Base-by-base conservation (phyloP, 2,113 vertebrate species). In the Paracanthobrama guichenoti region DNA sequence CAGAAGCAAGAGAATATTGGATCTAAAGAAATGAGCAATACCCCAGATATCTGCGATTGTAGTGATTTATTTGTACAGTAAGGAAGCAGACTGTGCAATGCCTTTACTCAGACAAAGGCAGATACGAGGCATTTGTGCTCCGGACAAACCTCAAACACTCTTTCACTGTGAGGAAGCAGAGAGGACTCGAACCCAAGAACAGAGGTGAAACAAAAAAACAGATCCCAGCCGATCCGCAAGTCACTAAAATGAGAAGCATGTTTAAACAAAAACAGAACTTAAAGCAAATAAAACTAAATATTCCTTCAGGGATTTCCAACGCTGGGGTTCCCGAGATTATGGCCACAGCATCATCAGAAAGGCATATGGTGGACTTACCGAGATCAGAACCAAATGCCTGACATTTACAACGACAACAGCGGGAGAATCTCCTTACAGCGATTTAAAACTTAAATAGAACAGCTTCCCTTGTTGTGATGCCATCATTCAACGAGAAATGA, bases 51-150 rank as follows among this genome's bases (percentile, higher is more conserved):
- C 39, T 88, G 92, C 89, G 89, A 88, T 90, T 91, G 93, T 82
- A 92, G 92, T 94, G 91, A 93, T 95, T 95, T 94, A 95, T 95
- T 94, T 93, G 91, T 92, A 94, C 92, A 93, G 91, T 88, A 90
- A 35, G 74, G 88, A 93, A 88, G 92, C 87, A 76, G 86, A 91
- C 79, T 90, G 91, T 92, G 93, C 90, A 92, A 91, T 79, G 87
- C 85, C 91, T 88, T 86, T 86, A 86, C 72, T 90, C 85, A 86
- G 89, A 89, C 86, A 82, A 91, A 90, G 90, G 89, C 87, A 85
- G 81, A 91, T 88, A 88, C 86, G 82, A 84, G 90, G 87, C 88
- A 87, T 82, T 87, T 59, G 90, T 72, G 88, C 90, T 55, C 84
- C 93, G 93, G 93, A 90, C 91, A 88, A 88, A 86, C 93, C 87